These are phyloP conservation scores for Heterochromis multidens DNA, from an alignment of 2,113 vertebrate genomes.

Conservation along the genomic window DNA sequence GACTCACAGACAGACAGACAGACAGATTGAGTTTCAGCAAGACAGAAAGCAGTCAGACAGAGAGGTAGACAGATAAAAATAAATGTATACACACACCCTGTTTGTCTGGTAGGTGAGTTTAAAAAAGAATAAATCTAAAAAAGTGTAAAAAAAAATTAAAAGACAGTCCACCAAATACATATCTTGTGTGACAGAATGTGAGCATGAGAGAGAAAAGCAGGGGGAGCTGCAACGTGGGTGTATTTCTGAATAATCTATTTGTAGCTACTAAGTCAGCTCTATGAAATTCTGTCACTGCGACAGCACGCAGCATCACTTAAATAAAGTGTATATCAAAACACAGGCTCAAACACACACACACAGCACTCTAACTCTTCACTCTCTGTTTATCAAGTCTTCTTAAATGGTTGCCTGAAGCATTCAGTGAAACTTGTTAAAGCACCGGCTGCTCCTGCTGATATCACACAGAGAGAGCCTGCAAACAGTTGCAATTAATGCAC, in stretches of 20 bases:
- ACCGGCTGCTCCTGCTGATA: constrained; percentile 33
- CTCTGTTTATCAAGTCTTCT: constrained; percentile 12
- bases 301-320: constrained; percentile 3
- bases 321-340: not conserved
- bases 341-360: not conserved
- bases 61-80: not conserved
- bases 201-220: not conserved
- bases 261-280: constrained; percentile 31
- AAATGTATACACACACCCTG: not conserved
- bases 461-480: constrained; percentile 7
- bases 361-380: not conserved
- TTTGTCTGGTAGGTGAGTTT: not conserved
- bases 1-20: not conserved
- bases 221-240: not conserved
- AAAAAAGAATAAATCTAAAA: not conserved
- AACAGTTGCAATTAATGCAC: not conserved
- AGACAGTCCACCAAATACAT: not conserved
- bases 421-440: constrained; percentile 23
- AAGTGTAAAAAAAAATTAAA: not conserved
- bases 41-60: not conserved
- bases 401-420: constrained; percentile 19
- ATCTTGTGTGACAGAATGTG: not conserved
- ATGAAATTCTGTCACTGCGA: constrained; percentile 36
- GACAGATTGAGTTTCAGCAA: not conserved
- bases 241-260: constrained; percentile 37